These are phyloP conservation scores for Pogoniulus pusillus DNA, from an alignment of 2,797 vertebrate species.

Conservation along the genomic window DNA sequence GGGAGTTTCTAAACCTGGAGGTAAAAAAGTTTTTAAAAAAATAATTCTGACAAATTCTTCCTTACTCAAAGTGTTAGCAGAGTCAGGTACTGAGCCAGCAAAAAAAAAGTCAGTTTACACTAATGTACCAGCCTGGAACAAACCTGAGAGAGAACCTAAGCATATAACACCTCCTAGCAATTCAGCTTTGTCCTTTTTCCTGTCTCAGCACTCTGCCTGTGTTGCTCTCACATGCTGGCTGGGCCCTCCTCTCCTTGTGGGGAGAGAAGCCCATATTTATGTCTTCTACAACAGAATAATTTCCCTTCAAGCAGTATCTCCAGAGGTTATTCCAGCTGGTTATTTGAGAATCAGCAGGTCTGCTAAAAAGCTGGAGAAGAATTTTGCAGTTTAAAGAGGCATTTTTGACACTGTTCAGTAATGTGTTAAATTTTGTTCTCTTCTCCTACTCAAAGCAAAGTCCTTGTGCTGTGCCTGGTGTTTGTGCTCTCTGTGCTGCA, in stretches of 20 bases:
- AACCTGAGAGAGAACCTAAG: not conserved
- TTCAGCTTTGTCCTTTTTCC: not conserved
- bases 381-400: not conserved
- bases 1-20: constrained; percentile 38
- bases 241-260: not conserved
- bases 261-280: not conserved
- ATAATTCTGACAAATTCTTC: not conserved
- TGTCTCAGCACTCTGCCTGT: no score
- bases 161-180: not conserved
- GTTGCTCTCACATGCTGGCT: not conserved
- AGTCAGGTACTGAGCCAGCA: not conserved
- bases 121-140: not conserved
- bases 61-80: not conserved
- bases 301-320: not conserved
- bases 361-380: not conserved
- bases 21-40: not conserved
- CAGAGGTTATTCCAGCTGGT: not conserved
- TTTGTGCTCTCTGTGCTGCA: no score
- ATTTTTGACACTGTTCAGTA: not conserved
- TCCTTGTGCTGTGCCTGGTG: no score
- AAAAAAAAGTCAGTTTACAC: not conserved
- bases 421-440: not conserved
- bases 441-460: no score
- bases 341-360: not conserved
- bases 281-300: not conserved